Base-by-base conservation (phyloP, 2,888 invertebrate species). In the Drosophila bunnanda region DNA sequence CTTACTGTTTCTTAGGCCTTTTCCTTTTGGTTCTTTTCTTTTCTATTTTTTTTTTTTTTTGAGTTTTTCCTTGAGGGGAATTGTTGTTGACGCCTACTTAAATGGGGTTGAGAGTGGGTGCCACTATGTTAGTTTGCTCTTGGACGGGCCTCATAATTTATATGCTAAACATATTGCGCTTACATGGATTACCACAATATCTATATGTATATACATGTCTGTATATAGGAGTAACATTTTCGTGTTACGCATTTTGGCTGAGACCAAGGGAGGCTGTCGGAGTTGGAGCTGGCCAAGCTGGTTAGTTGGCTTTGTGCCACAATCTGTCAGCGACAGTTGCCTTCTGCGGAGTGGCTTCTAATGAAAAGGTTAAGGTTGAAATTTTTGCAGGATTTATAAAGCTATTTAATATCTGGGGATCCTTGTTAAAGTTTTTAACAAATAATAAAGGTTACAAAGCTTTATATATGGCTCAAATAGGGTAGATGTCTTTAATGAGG, bases 151-250 rank as follows among this genome's bases (percentile, higher is more conserved):
- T 74, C 80, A 85, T 84, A 84, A 85, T 84, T 84, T 84, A 84
- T 84, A 84, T 84, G 83, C 85, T 85, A 85, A 84, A 74, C 83
- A 85, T 83, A 85, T 84, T 81, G 78, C 72, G 73, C 74, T 77
- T 71, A 70, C 80, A 75, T 69, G 83, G 83, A 81, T 83, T 85
- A 83, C 81, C 78, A 54, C 82, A 74, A 75, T 54, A 67, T 43
- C 34, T 38, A 48, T 50, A 56, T 50, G 1, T 15, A 39, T 25
- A 55, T 66, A 48, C 44, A 56, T 50, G 1, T 15, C 34, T 25
- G 52, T 66, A 36, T 8, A 9, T 22, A 22, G 17, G 0, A 43
- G 43, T 43, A 25, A 43, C 22, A 46, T 46, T 65, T 17, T 17
- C 20, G 38, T 53, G 81, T 77, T 55, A 66, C 28, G 59, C 25